Conservation (phyloP, 2,888 invertebrate genomes). For the Dione juno region DNA sequence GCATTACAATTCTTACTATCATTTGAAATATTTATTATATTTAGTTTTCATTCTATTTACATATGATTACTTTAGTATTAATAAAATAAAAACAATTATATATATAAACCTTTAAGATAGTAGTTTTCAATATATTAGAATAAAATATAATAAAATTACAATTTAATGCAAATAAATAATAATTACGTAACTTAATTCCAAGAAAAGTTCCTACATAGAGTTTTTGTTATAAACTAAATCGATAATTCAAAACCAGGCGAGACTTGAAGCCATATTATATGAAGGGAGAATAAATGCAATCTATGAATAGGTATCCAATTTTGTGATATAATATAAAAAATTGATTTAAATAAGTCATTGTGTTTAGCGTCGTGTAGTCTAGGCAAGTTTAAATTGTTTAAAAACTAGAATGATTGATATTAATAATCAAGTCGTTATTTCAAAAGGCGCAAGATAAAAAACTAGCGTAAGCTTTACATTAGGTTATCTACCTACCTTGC, state of each 20-base stretch:
- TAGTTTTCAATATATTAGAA: too few species aligned
- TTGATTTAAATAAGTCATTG: not conserved
- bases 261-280: not conserved
- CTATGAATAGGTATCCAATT: not conserved
- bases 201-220: not conserved
- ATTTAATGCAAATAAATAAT: not conserved
- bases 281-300: not conserved
- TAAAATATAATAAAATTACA: not conserved
- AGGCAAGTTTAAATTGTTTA: not conserved
- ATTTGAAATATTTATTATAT: conserved; percentile 14
- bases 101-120: too few species aligned
- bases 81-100: not conserved
- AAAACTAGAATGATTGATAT: not conserved
- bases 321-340: not conserved
- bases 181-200: not conserved
- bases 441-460: not conserved
- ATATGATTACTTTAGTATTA: not conserved
- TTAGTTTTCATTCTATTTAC: not conserved
- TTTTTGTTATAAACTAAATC: not conserved
- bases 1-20: conserved; percentile 27
- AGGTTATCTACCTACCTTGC: not conserved
- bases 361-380: not conserved
- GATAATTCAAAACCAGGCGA: conserved; percentile 9
- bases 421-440: not conserved
- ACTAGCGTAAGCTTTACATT: not conserved